Conservation (phyloP, 1,140 invertebrate species). For the Ectropis grisescens region DNA sequence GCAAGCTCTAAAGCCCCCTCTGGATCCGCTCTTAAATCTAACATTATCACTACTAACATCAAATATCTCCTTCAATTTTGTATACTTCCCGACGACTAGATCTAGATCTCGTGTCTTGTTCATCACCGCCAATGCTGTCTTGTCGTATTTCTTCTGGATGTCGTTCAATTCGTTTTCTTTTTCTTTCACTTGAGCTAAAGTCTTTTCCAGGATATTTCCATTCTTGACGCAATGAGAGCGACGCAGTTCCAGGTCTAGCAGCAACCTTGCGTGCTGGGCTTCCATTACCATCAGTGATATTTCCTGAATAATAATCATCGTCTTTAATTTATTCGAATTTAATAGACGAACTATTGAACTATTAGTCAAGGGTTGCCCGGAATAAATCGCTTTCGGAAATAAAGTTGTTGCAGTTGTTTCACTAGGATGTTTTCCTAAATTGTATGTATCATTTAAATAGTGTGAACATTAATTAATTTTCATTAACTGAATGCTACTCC, state of each 20-base stretch:
- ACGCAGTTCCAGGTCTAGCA: constrained; percentile 74
- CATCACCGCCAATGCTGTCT: constrained; percentile 47
- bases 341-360: no score
- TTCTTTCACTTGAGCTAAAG: constrained; percentile 39
- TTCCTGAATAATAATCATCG: no score
- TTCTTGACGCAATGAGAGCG: constrained; percentile 56
- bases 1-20: no score
- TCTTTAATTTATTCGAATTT: no score
- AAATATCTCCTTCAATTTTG: constrained; percentile 64
- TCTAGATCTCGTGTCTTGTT: constrained; percentile 71
- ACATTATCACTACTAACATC: constrained; percentile 55
- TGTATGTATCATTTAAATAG: no score
- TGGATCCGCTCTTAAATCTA: no score
- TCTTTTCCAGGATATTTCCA: constrained; percentile 38
- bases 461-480: no score
- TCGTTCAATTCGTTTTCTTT: constrained; percentile 58
- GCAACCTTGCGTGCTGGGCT: constrained; percentile 72
- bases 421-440: no score
- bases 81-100: constrained; percentile 70
- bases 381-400: no score
- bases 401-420: no score
- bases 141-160: constrained; percentile 69
- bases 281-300: constrained; percentile 74
- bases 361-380: no score
- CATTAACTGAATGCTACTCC: no score